A percentile compares a stretch with the other conserved stretches of the same genome.
Evolutionary conservation across 2,113 vertebrate genomes (phyloP).

Genomic region (Peromyscus californicus): DNA sequence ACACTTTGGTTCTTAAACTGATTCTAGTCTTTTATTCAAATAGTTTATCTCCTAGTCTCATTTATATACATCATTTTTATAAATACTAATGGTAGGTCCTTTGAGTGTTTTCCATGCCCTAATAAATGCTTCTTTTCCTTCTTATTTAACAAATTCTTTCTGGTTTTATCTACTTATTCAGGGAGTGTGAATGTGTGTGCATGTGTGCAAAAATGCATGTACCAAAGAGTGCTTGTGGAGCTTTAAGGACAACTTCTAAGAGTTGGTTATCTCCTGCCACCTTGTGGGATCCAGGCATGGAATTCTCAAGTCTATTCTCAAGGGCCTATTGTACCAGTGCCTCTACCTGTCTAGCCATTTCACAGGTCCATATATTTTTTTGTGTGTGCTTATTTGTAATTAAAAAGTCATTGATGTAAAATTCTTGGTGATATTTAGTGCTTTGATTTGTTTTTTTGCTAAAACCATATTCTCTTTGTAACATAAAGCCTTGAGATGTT

Average conservation of each 20-base stretch:
- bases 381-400: background rate
- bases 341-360: background rate
- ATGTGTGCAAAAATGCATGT: background rate
- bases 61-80: background rate
- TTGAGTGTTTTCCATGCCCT: background rate
- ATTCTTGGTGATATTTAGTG: slow-evolving; percentile 18
- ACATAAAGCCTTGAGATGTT: slow-evolving; percentile 64
- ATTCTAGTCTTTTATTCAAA: background rate
- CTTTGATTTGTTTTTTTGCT: slow-evolving; percentile 15
- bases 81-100: background rate
- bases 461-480: slow-evolving; percentile 68
- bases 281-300: background rate
- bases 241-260: background rate
- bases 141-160: background rate
- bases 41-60: background rate
- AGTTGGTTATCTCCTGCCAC: background rate
- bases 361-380: background rate
- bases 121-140: background rate
- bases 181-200: background rate
- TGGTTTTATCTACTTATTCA: background rate
- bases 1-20: background rate
- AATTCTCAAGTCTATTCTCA: too few species aligned
- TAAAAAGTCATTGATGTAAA: slow-evolving; percentile 9
- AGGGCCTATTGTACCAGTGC: background rate
- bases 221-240: background rate